Base-by-base conservation (phyloP, 2,113 vertebrate genomes). In the Fregata magnificens region DNA sequence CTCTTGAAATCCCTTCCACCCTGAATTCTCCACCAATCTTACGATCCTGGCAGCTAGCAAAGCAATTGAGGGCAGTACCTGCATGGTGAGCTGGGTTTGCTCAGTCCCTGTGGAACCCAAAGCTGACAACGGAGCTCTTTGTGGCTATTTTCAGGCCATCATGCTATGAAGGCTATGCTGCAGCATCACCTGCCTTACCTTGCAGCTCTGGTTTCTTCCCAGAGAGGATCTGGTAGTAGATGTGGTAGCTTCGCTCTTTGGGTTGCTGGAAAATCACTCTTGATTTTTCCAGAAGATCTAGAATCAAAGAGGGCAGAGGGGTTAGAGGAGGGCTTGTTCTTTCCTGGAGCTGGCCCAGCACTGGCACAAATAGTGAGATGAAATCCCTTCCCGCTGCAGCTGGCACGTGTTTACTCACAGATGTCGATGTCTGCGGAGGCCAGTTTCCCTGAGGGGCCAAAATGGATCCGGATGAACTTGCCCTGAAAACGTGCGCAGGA, bases 241-340 rank as follows among this genome's bases (percentile, higher is more conserved):
- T 98, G 40, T 99, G 99, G 96, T 99, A 99, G 90, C 99, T 98
- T 82, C 99, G 98, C 95, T 99, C 99, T 44, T 98, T 99, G 0
- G 99, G 98, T 95, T 99, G 99, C 98, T 99, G 99, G 97, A 99
- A 99, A 95, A 99, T 99, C 88, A 99, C 99, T 98, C 99, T 98
- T 13, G 99, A 99, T 98, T 99, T 99, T 97, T 99, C 99, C 88
- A 99, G 97, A 82, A 99, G 99, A 93, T 99, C 99, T 99, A 93
- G 73, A 90, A 95, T 55, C 25, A 78, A 94, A 81, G 2, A 61
- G 34, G 31, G 11, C 61, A 89, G 82, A 83, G 31, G 9, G 32
- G 3, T 92, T 63, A 89, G 69, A 50, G 44, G 34, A 91, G 26
- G 36, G 18, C 19, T 71, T 65, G 38, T 9, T 63, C 32, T 28